Evolutionary conservation across 2,113 vertebrate genomes (phyloP).

Genomic region (Apteryx owenii): DNA sequence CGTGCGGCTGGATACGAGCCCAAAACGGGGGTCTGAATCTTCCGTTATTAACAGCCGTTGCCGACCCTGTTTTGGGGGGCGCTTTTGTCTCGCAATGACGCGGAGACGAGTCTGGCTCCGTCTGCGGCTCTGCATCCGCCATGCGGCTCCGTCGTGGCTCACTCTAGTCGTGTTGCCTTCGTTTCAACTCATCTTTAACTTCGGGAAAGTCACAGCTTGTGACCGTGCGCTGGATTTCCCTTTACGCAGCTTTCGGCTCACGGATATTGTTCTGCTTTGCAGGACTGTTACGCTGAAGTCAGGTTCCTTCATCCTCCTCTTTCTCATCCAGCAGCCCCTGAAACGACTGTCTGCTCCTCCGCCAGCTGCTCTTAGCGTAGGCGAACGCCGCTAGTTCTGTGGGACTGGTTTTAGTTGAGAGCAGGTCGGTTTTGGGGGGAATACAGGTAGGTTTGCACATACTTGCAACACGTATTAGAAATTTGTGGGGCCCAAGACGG

Average conservation of each 20-base stretch:
- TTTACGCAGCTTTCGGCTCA: accelerated
- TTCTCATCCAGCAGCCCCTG: accelerated
- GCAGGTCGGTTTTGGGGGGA: background rate
- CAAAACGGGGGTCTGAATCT: background rate
- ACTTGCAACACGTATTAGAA: accelerated
- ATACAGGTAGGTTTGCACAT: accelerated
- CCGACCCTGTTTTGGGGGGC: background rate
- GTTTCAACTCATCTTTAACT: background rate
- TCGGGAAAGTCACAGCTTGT: background rate
- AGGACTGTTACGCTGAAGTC: background rate
- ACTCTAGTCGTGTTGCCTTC: background rate
- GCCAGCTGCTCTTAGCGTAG: background rate
- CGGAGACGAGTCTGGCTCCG: background rate
- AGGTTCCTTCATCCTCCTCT: background rate
- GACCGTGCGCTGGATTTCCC: too few relatives aligned
- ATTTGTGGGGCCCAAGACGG: accelerated
- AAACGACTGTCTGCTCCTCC: background rate
- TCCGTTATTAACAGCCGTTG: accelerated
- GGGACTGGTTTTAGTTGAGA: too few relatives aligned
- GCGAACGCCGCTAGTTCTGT: accelerated
- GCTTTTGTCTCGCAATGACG: too few relatives aligned
- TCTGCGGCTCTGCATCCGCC: background rate
- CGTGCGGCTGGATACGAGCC: accelerated
- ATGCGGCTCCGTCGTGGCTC: background rate
- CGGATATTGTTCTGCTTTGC: background rate